Base-by-base conservation (phyloP, 2,888 invertebrate species). In the Oscheius sp. region DNA sequence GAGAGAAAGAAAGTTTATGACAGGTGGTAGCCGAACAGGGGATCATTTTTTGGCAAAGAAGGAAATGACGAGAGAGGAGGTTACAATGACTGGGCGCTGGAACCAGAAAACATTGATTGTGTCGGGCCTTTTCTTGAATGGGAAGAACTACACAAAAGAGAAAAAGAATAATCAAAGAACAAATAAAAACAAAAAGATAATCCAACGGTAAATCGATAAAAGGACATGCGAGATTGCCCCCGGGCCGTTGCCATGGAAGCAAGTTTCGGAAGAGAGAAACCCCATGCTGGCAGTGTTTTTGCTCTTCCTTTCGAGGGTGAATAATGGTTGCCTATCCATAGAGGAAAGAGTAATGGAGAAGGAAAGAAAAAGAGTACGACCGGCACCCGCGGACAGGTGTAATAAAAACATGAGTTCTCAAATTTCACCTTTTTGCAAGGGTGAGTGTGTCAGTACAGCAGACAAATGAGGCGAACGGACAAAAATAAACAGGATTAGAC, bases 401-500 rank as follows among this genome's bases (percentile, higher is more conserved):
- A 58, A 58, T 58, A 27, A 58, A 58, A 58, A 58, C 58, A 58
- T 16, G 58, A n/a, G n/a, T 58, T 53, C 58, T 58, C 29, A 9
- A 58, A 58, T 58, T 58, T 58, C 58, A 23, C 23, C 23, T n/a
- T 16, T 9, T 53, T 58, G 25, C 3, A 0, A 27, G 27, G 35
- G 35, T 35, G 35, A 35, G 35, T n/a, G n/a, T 29, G 58, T 21
- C 53, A 53, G 29, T 29, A 58, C 58, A 29, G 25, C n/a, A n/a
- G 21, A 16, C 21, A 23, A 21, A 23, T 25, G 29, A 29, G 58
- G 13, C n/a, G 29, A 29, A 23, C 16, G 58, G 13, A 58, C 27
- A 29, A 41, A 43, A 43, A 61, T 41, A 61, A 61, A 61, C 61
- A 61, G 21, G 61, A 35, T 61, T 61, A 61, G 61, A 43, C 45